A percentile compares a stretch with the other conserved stretches of the same genome.
These are phyloP conservation scores for Herpailurus yagouaroundi DNA, from an alignment of 2,113 vertebrate species.

Conservation along the genomic window DNA sequence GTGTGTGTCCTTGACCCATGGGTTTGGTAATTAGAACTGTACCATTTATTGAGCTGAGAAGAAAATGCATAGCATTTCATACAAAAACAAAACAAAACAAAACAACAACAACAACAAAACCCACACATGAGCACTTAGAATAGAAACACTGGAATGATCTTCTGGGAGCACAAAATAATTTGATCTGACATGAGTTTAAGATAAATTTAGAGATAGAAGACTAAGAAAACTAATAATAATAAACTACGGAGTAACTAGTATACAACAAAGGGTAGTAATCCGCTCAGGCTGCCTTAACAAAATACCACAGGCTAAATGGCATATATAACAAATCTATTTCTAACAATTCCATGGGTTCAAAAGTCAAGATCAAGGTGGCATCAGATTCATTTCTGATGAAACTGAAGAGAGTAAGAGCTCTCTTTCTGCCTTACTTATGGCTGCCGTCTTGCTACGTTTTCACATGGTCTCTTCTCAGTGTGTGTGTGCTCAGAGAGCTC, in stretches of 20 bases:
- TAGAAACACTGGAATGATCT: neutral
- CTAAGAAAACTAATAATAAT: neutral
- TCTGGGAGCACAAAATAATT: neutral
- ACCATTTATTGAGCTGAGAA: neutral
- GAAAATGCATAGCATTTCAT: neutral
- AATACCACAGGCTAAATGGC: fast-evolving
- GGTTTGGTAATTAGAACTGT: neutral
- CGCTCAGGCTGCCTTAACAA: neutral
- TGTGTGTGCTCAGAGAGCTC: neutral
- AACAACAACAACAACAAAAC: neutral
- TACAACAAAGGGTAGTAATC: too few relatives aligned
- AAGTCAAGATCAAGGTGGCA: neutral
- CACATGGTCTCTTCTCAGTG: neutral
- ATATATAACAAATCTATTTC: neutral
- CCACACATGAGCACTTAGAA: neutral
- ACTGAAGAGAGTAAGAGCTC: neutral
- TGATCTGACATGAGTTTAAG: neutral
- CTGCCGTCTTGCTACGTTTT: neutral
- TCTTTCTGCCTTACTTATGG: neutral
- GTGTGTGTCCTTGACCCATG: neutral
- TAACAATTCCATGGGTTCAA: neutral
- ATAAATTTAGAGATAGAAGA: neutral
- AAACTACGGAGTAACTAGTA: neutral
- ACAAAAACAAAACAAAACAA: neutral
- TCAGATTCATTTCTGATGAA: neutral